A percentile compares a stretch with the other conserved stretches of the same genome.
phyloP scores from a whole-genome alignment of 2,797 vertebrate species.

The Peromyscus nudipes region DNA sequence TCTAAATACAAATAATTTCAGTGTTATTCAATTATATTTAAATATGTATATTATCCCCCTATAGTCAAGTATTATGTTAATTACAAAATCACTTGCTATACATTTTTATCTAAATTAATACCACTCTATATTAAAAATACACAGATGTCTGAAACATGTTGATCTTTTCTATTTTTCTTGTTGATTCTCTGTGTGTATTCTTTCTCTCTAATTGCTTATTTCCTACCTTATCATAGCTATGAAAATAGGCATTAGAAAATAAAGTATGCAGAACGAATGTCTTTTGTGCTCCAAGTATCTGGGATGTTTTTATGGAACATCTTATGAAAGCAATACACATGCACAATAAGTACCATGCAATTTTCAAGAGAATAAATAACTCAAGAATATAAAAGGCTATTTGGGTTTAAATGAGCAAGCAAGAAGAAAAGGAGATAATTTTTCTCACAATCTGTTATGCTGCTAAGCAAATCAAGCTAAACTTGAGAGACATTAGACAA shows the following conservation, averaged over 20 bases:
- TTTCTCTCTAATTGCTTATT: constrained; percentile 16
- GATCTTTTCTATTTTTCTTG: constrained; percentile 6
- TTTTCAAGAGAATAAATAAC: not conserved
- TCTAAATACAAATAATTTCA: not conserved
- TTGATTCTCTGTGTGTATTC: not conserved
- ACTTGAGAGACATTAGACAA: not conserved
- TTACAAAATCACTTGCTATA: not conserved
- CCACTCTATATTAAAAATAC: not conserved
- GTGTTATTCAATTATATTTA: not conserved
- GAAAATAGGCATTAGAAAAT: constrained; percentile 42
- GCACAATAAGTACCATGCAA: not conserved
- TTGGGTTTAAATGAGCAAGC: not conserved
- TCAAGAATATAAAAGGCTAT: not conserved
- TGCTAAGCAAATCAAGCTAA: not conserved
- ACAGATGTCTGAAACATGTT: not conserved
- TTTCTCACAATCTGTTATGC: not conserved
- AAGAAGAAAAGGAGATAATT: not conserved
- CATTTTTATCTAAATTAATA: constrained; percentile 16
- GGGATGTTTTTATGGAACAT: not conserved
- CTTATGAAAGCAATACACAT: not conserved
- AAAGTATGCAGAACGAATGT: constrained; percentile 47
- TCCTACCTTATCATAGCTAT: not conserved
- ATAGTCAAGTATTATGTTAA: not conserved
- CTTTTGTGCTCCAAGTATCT: not conserved
- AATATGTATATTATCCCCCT: not conserved